These are phyloP conservation scores for Cetonia aurata DNA, from an alignment of 2,888 invertebrate genomes.

Conservation along the genomic window DNA sequence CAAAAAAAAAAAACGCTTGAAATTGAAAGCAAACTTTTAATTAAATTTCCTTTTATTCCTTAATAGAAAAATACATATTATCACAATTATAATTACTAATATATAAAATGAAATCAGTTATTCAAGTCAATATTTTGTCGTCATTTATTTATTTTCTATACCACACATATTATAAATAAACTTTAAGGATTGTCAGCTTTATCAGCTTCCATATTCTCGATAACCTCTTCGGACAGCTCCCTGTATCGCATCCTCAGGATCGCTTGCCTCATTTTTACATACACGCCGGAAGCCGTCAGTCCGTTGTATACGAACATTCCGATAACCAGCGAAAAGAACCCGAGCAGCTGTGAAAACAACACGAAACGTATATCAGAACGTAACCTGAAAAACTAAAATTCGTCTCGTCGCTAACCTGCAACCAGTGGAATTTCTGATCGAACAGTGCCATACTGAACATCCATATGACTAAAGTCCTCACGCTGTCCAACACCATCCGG, in stretches of 20 bases:
- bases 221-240: conserved; percentile 58
- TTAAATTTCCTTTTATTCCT: too few species aligned
- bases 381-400: background rate
- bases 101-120: too few species aligned
- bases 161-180: too few species aligned
- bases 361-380: background rate
- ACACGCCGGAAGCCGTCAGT: conserved; percentile 57
- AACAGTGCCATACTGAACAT: conserved; percentile 78
- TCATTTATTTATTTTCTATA: too few species aligned
- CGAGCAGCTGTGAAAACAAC: conserved; percentile 72
- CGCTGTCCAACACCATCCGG: conserved; percentile 88
- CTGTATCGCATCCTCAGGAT: conserved; percentile 53
- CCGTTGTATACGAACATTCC: conserved; percentile 89
- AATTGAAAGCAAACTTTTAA: too few species aligned
- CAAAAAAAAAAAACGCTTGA: too few species aligned
- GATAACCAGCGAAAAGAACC: conserved; percentile 80
- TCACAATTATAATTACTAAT: too few species aligned
- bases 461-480: conserved; percentile 92
- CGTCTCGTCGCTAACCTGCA: conserved; percentile 71
- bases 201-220: conserved; percentile 63
- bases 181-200: conserved; percentile 25
- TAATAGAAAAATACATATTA: too few species aligned
- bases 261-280: conserved; percentile 53
- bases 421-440: conserved; percentile 85
- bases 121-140: too few species aligned